Evolutionary conservation across 2,797 vertebrate genomes (phyloP).

Genomic region (Valencia hispanica): DNA sequence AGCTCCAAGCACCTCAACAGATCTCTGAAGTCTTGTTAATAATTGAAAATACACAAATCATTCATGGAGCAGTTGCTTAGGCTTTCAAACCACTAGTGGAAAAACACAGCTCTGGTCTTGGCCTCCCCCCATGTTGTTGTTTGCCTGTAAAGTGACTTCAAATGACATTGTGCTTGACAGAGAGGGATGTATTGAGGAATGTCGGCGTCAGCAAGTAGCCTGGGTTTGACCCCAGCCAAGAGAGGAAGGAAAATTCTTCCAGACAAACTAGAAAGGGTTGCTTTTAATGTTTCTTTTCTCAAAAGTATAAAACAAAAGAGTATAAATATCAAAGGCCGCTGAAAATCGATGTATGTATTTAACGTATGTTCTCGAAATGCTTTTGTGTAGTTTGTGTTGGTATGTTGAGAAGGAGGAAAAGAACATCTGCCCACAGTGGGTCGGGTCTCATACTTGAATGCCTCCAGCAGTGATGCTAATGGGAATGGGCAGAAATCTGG

Average conservation of each 20-base stretch:
- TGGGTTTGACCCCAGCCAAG: constrained; percentile 50
- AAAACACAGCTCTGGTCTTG: constrained; percentile 20
- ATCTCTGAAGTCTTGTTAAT: constrained; percentile 70
- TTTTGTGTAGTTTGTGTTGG: not conserved
- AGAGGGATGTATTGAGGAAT: constrained; percentile 21
- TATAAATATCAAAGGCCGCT: not conserved
- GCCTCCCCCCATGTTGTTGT: constrained; percentile 3
- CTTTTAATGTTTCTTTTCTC: constrained; percentile 3
- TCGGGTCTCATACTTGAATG: constrained; percentile 41
- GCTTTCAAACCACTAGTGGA: constrained; percentile 12
- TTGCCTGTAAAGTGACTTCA: constrained; percentile 24
- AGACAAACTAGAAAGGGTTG: not conserved
- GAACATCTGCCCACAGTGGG: constrained; percentile 26
- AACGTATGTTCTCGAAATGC: constrained; percentile 5
- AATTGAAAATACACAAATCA: constrained; percentile 75
- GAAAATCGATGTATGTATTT: not conserved
- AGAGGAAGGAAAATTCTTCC: constrained; percentile 12
- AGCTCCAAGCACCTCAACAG: constrained; percentile 65
- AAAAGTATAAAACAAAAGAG: not conserved
- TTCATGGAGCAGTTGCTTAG: constrained; percentile 65
- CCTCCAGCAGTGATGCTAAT: constrained; percentile 81
- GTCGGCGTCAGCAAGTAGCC: constrained; percentile 45
- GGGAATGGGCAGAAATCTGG: constrained; percentile 82
- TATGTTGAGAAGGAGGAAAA: constrained; percentile 26
- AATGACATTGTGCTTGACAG: constrained; percentile 32